Evolutionary conservation across 2,797 vertebrate species (phyloP).

Genomic region (Pangasius sanitwongsei): DNA sequence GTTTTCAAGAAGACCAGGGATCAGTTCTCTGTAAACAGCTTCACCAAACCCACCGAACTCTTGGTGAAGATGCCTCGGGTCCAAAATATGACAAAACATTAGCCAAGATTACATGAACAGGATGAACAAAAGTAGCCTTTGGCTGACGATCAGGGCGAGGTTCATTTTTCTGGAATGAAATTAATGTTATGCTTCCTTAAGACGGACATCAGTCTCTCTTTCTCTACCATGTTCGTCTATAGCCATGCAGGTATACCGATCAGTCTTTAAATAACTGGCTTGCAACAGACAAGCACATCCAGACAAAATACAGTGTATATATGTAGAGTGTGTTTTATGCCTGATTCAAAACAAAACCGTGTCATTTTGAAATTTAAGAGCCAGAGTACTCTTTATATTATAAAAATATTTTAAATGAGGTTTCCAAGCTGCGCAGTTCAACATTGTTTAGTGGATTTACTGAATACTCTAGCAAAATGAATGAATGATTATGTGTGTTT

Average conservation of each 20-base stretch:
- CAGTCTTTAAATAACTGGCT: background rate
- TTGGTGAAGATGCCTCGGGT: background rate
- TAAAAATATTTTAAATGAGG: background rate
- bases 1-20: background rate
- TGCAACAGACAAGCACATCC: constrained; percentile 9
- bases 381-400: background rate
- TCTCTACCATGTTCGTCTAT: background rate
- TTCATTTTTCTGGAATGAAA: constrained; percentile 6
- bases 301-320: background rate
- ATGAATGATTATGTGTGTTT: constrained; percentile 20
- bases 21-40: background rate
- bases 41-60: background rate
- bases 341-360: background rate
- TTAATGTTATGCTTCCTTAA: constrained; percentile 30
- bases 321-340: background rate
- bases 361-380: background rate
- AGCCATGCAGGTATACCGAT: background rate
- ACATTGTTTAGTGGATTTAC: background rate
- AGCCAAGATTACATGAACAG: background rate
- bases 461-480: background rate
- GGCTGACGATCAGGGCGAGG: background rate
- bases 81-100: background rate
- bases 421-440: background rate
- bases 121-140: background rate
- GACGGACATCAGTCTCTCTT: background rate